Percentiles rank a stretch among this genome's conserved stretches.
These are phyloP conservation scores for Thereva unica DNA, from an alignment of 2,888 invertebrate species.

Conservation along the genomic window DNA sequence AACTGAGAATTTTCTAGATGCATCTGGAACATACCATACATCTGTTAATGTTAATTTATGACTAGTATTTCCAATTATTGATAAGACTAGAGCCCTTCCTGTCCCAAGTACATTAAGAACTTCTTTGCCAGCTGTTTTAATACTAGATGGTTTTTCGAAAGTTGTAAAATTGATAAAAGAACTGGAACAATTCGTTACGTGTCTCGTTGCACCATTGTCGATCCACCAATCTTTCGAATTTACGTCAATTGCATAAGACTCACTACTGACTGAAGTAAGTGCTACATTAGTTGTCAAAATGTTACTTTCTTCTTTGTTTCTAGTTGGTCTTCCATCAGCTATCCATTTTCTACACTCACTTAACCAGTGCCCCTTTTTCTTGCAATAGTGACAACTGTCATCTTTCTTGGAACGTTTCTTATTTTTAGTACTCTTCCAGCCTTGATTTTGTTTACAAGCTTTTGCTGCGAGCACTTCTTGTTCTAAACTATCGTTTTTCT, in stretches of 20 bases:
- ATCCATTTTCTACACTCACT: conserved; percentile 38
- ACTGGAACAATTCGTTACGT: not conserved
- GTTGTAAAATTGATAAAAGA: too few relatives aligned
- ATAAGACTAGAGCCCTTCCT: conserved; percentile 41
- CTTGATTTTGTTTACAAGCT: too few relatives aligned
- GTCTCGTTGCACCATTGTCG: conserved; percentile 36
- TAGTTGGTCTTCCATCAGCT: conserved; percentile 37
- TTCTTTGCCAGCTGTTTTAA: conserved; percentile 42
- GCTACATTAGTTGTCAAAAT: conserved; percentile 2
- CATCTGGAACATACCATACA: conserved; percentile 47
- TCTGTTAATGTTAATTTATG: conserved; percentile 41
- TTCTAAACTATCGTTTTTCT: too few relatives aligned
- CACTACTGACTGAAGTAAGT: conserved; percentile 13
- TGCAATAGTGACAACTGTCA: conserved; percentile 38
- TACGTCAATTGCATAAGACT: conserved; percentile 2
- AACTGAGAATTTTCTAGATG: conserved; percentile 45
- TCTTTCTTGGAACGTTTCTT: conserved; percentile 26
- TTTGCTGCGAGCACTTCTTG: too few relatives aligned
- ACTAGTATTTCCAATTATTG: conserved; percentile 36
- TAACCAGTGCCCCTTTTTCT: conserved; percentile 39
- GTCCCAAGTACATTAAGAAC: conserved; percentile 40
- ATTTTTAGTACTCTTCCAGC: not conserved
- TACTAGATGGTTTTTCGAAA: not conserved
- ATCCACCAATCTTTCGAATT: conserved; percentile 35
- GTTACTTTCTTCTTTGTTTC: conserved; percentile 8